Evolutionary conservation across 2,888 invertebrate species (phyloP).

Genomic region (Lochmaea capreae): DNA sequence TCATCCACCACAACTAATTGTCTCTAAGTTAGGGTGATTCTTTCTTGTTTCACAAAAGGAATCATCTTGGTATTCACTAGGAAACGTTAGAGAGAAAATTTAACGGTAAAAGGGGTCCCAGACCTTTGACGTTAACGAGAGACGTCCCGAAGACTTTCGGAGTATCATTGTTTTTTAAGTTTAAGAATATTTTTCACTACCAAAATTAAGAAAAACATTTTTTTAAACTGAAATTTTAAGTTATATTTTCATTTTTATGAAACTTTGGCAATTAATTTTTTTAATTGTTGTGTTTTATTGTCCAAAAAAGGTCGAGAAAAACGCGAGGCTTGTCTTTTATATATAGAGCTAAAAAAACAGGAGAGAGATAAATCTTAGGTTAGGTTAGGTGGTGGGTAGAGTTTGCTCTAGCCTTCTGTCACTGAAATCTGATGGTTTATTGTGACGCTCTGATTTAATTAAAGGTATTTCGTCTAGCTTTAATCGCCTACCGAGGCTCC

Average conservation of each 20-base stretch:
- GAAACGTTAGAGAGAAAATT: slow-evolving; percentile 48
- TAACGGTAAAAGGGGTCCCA: slow-evolving; percentile 41
- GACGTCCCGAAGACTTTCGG: not conserved
- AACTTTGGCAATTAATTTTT: not conserved
- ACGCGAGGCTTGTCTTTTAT: too few relatives aligned
- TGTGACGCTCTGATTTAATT: too few relatives aligned
- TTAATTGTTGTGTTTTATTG: too few relatives aligned
- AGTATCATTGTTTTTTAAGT: not conserved
- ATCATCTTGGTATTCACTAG: slow-evolving; percentile 53
- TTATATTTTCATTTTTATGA: not conserved
- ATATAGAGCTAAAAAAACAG: too few relatives aligned
- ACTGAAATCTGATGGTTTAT: too few relatives aligned
- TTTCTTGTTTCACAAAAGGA: slow-evolving; percentile 43
- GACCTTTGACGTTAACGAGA: not conserved
- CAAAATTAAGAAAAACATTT: not conserved
- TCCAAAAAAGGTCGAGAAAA: too few relatives aligned
- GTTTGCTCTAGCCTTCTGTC: too few relatives aligned
- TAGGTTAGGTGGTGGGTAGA: too few relatives aligned
- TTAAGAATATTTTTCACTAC: too few relatives aligned
- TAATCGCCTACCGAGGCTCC: too few relatives aligned
- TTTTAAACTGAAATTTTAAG: not conserved
- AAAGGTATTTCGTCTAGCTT: too few relatives aligned
- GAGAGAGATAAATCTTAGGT: too few relatives aligned
- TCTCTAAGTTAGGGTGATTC: slow-evolving; percentile 49
- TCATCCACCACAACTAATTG: slow-evolving; percentile 50